These are phyloP conservation scores for Erebia ligea DNA, from an alignment of 2,888 invertebrate species.

Conservation along the genomic window DNA sequence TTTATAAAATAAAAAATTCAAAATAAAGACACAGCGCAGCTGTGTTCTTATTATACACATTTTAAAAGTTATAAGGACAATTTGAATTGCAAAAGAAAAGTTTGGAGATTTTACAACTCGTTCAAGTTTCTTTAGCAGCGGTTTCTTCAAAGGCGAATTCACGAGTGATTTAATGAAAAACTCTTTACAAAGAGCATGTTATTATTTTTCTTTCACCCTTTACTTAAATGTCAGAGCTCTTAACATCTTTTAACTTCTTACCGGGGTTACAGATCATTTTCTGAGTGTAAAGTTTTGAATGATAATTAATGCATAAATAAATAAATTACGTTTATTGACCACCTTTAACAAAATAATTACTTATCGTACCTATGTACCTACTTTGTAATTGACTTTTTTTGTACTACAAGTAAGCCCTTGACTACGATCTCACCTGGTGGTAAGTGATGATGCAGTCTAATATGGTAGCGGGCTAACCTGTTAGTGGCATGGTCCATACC, in stretches of 20 bases:
- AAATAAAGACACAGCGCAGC: neutral
- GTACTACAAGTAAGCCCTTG: no score
- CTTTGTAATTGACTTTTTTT: no score
- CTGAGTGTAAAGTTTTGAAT: neutral
- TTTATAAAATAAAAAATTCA: neutral
- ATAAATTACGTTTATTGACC: no score
- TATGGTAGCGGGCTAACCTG: no score
- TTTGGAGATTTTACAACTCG: slow-evolving; percentile 33
- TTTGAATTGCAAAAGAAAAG: slow-evolving; percentile 37
- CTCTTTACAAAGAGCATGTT: slow-evolving; percentile 36
- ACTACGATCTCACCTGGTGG: no score
- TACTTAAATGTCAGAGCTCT: slow-evolving; percentile 10
- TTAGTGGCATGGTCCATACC: no score
- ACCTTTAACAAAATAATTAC: no score
- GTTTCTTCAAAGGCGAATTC: slow-evolving; percentile 49
- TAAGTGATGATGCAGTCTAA: no score
- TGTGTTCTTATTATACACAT: slow-evolving; percentile 2
- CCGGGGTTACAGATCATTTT: neutral
- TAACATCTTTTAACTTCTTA: neutral
- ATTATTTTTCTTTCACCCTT: slow-evolving; percentile 40
- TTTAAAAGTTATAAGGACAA: slow-evolving; percentile 23
- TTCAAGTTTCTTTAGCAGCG: slow-evolving; percentile 37
- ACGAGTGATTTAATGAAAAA: slow-evolving; percentile 54
- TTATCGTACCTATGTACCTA: no score
- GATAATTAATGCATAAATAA: no score